Percentiles rank a stretch among this genome's conserved stretches.
Conservation (phyloP, 2,113 vertebrate species). For the Bubo scandiacus region DNA sequence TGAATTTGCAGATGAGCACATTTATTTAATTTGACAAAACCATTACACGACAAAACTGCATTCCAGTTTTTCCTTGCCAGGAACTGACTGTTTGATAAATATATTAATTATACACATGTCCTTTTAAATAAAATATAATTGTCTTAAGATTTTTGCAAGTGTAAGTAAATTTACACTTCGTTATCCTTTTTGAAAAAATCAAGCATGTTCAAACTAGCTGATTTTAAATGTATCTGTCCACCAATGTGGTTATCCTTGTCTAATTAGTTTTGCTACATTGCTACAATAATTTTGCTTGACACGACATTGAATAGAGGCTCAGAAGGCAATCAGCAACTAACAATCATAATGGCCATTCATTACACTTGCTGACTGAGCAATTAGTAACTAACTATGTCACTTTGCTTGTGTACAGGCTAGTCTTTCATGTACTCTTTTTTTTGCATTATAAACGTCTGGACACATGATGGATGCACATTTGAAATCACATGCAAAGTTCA, state of each 20-base stretch:
- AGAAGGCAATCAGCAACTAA: constrained; percentile 50
- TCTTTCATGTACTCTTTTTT: not conserved
- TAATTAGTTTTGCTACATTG: constrained; percentile 65
- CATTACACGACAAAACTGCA: not conserved
- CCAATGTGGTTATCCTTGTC: constrained; percentile 30
- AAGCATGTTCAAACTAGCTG: not conserved
- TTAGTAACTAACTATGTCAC: constrained; percentile 71
- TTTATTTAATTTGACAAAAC: not conserved
- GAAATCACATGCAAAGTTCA: not conserved
- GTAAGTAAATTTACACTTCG: constrained; percentile 42
- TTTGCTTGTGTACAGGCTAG: not conserved
- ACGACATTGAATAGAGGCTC: constrained; percentile 25
- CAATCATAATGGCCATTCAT: constrained; percentile 60
- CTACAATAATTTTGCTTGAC: constrained; percentile 64
- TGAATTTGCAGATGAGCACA: not conserved
- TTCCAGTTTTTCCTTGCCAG: not conserved
- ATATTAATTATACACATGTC: not conserved
- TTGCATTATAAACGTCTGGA: not conserved
- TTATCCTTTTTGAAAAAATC: constrained; percentile 16
- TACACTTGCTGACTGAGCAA: constrained; percentile 74
- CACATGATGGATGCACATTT: accelerated
- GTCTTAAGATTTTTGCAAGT: not conserved
- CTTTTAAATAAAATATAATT: constrained; percentile 7
- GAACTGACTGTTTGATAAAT: not conserved
- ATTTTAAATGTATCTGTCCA: constrained; percentile 28